Evolutionary conservation across 2,113 vertebrate genomes (phyloP).

Genomic region (Xyrauchen texanus): DNA sequence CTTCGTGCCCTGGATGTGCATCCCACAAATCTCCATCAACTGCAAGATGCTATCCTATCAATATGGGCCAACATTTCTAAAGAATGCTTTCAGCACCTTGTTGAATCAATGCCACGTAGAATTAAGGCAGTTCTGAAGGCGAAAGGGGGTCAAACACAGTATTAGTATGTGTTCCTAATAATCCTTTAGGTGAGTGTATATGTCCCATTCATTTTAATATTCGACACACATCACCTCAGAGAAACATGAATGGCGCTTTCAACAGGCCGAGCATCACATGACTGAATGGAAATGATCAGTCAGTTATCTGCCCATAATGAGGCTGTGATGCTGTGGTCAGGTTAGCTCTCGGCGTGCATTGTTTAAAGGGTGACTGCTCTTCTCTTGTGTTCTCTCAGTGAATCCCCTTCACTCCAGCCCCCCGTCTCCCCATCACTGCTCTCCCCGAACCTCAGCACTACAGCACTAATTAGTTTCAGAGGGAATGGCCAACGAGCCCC

Average conservation of each 20-base stretch:
- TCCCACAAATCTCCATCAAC: too few species aligned
- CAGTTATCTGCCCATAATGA: constrained; percentile 37
- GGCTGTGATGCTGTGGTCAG: constrained; percentile 37
- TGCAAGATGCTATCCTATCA: too few species aligned
- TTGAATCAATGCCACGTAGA: too few species aligned
- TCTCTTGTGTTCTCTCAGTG: constrained; percentile 50
- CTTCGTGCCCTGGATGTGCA: too few species aligned
- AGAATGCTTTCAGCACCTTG: too few species aligned
- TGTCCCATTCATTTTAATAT: too few species aligned
- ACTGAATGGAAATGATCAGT: constrained; percentile 50
- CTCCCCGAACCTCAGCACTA: constrained; percentile 64
- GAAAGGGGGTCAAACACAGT: too few species aligned
- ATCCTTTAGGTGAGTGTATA: too few species aligned
- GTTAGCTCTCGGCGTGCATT: constrained; percentile 21
- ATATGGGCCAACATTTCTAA: too few species aligned
- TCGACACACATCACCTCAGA: background rate
- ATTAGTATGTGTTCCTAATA: too few species aligned
- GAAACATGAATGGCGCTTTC: too few species aligned
- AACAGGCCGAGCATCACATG: constrained; percentile 28
- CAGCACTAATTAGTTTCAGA: constrained; percentile 83
- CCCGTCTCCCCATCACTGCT: constrained; percentile 38
- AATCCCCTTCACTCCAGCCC: constrained; percentile 11
- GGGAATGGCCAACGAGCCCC: constrained; percentile 65
- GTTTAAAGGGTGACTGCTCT: constrained; percentile 56
- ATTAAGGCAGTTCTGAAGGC: too few species aligned